Conservation (phyloP, 1,140 invertebrate species). For the Drosophila busckii region DNA sequence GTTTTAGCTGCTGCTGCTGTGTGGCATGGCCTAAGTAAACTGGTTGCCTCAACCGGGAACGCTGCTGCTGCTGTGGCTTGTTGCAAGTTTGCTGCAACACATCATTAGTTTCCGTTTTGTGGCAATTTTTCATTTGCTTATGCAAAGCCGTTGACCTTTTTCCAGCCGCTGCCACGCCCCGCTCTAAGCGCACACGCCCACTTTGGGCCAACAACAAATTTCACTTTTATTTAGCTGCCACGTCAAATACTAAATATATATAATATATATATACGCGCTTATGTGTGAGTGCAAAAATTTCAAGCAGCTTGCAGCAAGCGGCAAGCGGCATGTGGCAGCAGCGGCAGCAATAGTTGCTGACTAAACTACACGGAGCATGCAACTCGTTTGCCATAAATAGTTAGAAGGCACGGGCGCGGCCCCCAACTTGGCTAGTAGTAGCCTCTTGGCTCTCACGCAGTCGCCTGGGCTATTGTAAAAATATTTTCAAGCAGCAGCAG, state of each 20-base stretch:
- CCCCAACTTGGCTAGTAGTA: slow-evolving; percentile 41
- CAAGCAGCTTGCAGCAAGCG: slow-evolving; percentile 14
- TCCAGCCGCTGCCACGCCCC: slow-evolving; percentile 7
- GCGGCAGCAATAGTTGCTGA: slow-evolving; percentile 1
- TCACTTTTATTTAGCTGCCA: slow-evolving; percentile 55
- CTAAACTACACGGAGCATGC: slow-evolving; percentile 19
- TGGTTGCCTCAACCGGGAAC: slow-evolving; percentile 13
- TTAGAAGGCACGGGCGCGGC: slow-evolving; percentile 73
- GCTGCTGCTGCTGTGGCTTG: slow-evolving; percentile 4
- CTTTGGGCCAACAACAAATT: slow-evolving; percentile 30
- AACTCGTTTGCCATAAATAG: slow-evolving; percentile 76
- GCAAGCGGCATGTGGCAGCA: background rate
- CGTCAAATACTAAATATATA: too few relatives aligned
- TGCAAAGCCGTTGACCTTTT: slow-evolving; percentile 66
- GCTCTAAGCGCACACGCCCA: background rate
- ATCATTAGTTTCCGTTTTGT: slow-evolving; percentile 78
- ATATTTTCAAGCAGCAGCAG: slow-evolving; percentile 49
- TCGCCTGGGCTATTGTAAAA: slow-evolving; percentile 57
- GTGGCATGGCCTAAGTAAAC: slow-evolving; percentile 26
- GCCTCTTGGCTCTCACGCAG: slow-evolving; percentile 39
- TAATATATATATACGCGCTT: too few relatives aligned
- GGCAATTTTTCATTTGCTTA: slow-evolving; percentile 77
- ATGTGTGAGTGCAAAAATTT: too few relatives aligned
- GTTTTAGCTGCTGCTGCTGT: slow-evolving; percentile 26
- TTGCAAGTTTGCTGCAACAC: slow-evolving; percentile 50